Conservation (phyloP, 2,113 vertebrate genomes). For the Balaenoptera acutorostrata region DNA sequence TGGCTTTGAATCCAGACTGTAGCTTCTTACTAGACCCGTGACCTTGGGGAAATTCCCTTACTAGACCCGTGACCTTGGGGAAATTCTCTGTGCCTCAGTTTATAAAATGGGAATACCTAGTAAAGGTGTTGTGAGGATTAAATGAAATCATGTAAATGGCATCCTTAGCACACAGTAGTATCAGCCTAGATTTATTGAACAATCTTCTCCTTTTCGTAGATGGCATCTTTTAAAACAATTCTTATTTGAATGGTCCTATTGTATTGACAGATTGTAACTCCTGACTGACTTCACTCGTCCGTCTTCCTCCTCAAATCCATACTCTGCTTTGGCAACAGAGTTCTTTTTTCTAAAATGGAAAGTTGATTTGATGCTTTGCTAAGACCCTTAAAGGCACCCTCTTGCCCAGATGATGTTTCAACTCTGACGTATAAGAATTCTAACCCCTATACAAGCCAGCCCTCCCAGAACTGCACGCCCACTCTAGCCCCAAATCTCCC, state of each 20-base stretch:
- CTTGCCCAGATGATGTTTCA: neutral
- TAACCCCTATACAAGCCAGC: neutral
- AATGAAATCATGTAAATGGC: neutral
- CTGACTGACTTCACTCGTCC: neutral
- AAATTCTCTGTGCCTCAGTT: neutral
- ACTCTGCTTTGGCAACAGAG: neutral
- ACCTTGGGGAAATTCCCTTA: neutral
- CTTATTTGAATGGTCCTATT: neutral
- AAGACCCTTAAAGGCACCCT: neutral
- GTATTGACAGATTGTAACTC: neutral
- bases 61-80: neutral
- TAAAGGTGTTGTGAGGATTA: neutral
- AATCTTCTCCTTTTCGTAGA: neutral
- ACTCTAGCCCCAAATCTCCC: neutral
- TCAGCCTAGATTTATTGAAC: neutral
- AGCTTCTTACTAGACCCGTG: neutral
- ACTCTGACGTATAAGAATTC: neutral
- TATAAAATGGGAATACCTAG: neutral
- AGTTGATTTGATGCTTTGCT: neutral
- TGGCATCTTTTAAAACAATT: neutral
- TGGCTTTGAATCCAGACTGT: neutral
- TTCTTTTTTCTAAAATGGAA: neutral
- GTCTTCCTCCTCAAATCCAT: neutral
- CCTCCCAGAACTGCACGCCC: neutral
- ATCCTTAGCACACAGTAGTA: neutral